phyloP scores from a whole-genome alignment of 2,888 invertebrate species.

The Netelia inedita region DNA sequence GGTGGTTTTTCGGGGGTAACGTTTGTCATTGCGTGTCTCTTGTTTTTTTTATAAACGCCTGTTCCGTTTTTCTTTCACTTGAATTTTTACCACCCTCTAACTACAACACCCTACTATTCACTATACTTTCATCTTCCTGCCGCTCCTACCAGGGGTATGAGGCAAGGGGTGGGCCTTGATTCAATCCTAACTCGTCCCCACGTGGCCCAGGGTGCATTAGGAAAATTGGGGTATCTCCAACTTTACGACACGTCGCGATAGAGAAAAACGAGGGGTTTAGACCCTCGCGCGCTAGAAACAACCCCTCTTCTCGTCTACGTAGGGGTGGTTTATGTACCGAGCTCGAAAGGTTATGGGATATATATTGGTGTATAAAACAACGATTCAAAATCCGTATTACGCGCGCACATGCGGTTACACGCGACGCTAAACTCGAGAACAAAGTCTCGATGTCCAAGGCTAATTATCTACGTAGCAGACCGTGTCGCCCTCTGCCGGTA shows the following conservation, averaged over 20 bases:
- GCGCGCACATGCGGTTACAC: constrained; percentile 21
- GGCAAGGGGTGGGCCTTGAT: too few species aligned
- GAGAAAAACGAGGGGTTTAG: constrained; percentile 60
- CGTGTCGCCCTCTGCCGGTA: constrained; percentile 27
- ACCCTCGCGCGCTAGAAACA: constrained; percentile 38
- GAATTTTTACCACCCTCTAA: too few species aligned
- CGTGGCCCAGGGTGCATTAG: constrained; percentile 77
- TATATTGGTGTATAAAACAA: constrained; percentile 2
- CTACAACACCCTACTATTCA: too few species aligned
- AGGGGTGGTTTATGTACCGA: constrained; percentile 26
- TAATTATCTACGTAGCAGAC: constrained; percentile 48
- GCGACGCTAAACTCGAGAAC: constrained; percentile 41
- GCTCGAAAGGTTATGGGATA: constrained; percentile 47
- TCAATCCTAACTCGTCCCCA: too few species aligned
- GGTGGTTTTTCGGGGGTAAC: too few species aligned
- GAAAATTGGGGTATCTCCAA: constrained; percentile 83
- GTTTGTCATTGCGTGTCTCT: too few species aligned
- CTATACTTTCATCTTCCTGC: constrained; percentile 12
- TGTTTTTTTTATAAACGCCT: too few species aligned
- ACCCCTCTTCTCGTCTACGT: constrained; percentile 21
- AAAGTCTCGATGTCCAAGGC: constrained; percentile 44
- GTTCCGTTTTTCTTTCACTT: too few species aligned
- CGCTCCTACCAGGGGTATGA: not conserved
- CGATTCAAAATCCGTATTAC: constrained; percentile 13
- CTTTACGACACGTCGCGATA: constrained; percentile 73